Conservation (phyloP, 1,140 invertebrate species). For the Choristoneura fumiferana region DNA sequence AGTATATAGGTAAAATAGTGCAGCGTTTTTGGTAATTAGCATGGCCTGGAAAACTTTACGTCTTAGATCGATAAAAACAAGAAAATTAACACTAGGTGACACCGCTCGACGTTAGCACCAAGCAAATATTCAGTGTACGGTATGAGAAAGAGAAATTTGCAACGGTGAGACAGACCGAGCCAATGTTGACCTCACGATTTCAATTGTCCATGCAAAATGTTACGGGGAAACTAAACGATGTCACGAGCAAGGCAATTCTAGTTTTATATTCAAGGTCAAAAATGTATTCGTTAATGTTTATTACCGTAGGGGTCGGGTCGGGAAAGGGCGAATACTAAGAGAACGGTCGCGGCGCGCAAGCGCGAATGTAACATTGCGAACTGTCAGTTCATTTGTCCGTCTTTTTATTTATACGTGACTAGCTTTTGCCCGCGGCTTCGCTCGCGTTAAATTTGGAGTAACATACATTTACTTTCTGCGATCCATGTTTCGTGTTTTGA, state of each 20-base stretch:
- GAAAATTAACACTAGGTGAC: constrained; percentile 2
- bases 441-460: too few species aligned
- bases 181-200: constrained; percentile 74
- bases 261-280: constrained; percentile 70
- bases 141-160: constrained; percentile 75
- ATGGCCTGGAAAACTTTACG: too few species aligned
- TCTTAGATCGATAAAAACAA: too few species aligned
- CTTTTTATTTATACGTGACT: constrained; percentile 10
- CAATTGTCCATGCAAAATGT: constrained; percentile 75
- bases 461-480: too few species aligned
- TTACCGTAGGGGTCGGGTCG: constrained; percentile 31
- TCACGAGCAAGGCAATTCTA: constrained; percentile 64
- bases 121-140: constrained; percentile 49
- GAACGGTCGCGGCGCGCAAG: constrained; percentile 3
- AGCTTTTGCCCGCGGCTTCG: too few species aligned
- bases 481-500: too few species aligned
- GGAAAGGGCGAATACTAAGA: constrained; percentile 3
- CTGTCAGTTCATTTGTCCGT: constrained; percentile 4
- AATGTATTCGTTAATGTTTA: constrained; percentile 49
- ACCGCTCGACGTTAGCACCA: constrained; percentile 28
- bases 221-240: constrained; percentile 69
- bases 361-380: not conserved
- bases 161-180: constrained; percentile 58
- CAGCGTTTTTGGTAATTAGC: too few species aligned
- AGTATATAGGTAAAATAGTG: too few species aligned